phyloP scores from a whole-genome alignment of 2,797 vertebrate genomes.

The Enteromius mattozi region DNA sequence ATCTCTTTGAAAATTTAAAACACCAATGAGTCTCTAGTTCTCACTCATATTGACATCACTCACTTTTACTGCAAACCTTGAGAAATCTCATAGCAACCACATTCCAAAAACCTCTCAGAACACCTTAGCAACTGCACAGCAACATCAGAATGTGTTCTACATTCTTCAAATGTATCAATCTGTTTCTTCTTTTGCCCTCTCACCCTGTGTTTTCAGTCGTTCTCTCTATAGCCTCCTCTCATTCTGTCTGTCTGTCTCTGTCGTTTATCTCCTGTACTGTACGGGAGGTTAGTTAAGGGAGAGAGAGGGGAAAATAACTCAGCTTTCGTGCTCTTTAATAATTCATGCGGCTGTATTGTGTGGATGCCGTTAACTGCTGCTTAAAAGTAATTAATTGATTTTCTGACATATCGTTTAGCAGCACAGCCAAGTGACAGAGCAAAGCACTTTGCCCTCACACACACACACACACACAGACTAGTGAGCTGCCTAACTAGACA shows the following conservation, averaged over 20 bases:
- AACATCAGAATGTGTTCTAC: neutral
- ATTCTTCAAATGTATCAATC: neutral
- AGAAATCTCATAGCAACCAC: neutral
- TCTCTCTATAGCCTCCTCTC: neutral
- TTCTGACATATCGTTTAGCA: constrained; percentile 98
- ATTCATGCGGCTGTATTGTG: constrained; percentile 90
- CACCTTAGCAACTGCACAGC: neutral
- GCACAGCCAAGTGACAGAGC: constrained; percentile 80
- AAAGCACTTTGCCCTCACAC: constrained; percentile 55
- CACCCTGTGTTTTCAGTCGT: neutral
- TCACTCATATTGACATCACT: neutral
- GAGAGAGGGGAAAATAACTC: constrained; percentile 67
- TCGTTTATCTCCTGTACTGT: constrained; percentile 30
- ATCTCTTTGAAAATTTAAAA: neutral
- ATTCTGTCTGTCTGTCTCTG: neutral
- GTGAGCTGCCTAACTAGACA: neutral
- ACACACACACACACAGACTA: constrained; percentile 45
- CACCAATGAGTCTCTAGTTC: neutral
- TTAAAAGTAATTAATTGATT: constrained; percentile 99
- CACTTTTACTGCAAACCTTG: neutral
- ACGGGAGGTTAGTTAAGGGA: constrained; percentile 71
- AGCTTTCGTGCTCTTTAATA: constrained; percentile 87
- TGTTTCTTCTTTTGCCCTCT: neutral
- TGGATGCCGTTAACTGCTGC: constrained; percentile 91
- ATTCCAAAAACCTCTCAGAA: neutral